Conservation (phyloP, 2,888 invertebrate genomes). For the Pristionchus maxplancki region DNA sequence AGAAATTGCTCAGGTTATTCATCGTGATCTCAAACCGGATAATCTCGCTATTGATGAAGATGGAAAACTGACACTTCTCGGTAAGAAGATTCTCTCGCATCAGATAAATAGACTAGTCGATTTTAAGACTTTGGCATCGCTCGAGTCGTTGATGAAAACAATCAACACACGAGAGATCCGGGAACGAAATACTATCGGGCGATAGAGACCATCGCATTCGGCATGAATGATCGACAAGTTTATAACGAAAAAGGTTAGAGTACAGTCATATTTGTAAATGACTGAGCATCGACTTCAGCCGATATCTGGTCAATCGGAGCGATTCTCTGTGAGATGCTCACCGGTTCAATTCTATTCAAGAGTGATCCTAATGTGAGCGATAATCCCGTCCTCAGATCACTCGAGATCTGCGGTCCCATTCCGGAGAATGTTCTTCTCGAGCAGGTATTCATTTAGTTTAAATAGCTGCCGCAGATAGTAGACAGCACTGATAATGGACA, state of each 20-base stretch:
- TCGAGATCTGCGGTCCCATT: not conserved
- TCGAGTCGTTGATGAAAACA: not conserved
- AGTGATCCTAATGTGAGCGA: not conserved
- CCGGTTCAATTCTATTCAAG: not conserved
- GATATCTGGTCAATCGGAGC: slow-evolving; percentile 21
- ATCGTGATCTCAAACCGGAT: no score
- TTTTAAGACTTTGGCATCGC: not conserved
- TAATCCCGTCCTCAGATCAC: not conserved
- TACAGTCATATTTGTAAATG: not conserved
- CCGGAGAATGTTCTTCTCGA: no score
- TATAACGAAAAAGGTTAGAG: not conserved
- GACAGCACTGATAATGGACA: no score
- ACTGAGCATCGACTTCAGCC: not conserved
- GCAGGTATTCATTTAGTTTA: no score
- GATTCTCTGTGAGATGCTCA: slow-evolving; percentile 1
- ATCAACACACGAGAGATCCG: not conserved
- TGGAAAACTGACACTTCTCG: no score
- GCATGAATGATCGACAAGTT: not conserved
- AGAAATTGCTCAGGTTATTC: no score
- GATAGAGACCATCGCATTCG: not conserved
- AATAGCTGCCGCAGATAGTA: no score
- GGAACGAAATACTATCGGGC: not conserved
- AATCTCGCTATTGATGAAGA: no score
- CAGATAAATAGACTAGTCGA: no score
- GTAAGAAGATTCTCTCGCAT: no score